Evolutionary conservation across 2,888 invertebrate genomes (phyloP).

Genomic region (Amphipyra tragopoginis): DNA sequence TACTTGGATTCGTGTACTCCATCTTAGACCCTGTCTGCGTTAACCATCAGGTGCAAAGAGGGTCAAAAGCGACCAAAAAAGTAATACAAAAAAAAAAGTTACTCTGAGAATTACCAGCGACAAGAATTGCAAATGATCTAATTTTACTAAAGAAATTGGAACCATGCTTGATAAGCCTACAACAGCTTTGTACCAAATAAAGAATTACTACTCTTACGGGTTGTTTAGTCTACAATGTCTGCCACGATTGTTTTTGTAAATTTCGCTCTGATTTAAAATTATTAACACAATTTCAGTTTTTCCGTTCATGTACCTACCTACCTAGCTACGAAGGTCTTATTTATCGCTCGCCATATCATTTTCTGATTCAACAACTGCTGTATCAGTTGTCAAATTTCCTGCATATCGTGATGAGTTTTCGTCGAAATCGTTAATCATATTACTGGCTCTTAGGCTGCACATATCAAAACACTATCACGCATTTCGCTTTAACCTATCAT

Average conservation of each 20-base stretch:
- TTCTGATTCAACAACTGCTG: slow-evolving; percentile 13
- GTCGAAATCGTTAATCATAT: slow-evolving; percentile 8
- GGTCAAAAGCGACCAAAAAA: too few species aligned
- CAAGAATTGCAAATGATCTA: neutral
- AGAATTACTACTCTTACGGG: neutral
- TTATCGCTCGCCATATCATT: slow-evolving; percentile 5
- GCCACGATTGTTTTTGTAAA: neutral
- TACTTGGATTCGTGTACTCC: too few species aligned
- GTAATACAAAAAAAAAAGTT: too few species aligned
- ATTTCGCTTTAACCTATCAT: slow-evolving; percentile 25
- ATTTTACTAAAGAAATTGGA: neutral
- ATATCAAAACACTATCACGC: slow-evolving; percentile 5
- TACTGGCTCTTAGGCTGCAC: slow-evolving; percentile 2
- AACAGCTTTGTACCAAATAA: neutral
- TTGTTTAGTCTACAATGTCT: slow-evolving; percentile 4
- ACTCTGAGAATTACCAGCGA: neutral
- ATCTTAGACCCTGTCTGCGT: too few species aligned
- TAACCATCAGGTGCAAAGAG: too few species aligned
- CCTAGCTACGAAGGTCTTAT: neutral
- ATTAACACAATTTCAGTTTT: neutral
- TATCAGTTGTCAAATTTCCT: slow-evolving; percentile 10
- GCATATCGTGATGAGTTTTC: slow-evolving; percentile 10
- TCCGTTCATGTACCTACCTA: neutral
- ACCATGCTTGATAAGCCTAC: neutral
- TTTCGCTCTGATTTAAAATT: neutral